Base-by-base conservation (phyloP, 37 sponge, comb jelly and placozoan genomes). In the Diacarnus erythraeanus region DNA sequence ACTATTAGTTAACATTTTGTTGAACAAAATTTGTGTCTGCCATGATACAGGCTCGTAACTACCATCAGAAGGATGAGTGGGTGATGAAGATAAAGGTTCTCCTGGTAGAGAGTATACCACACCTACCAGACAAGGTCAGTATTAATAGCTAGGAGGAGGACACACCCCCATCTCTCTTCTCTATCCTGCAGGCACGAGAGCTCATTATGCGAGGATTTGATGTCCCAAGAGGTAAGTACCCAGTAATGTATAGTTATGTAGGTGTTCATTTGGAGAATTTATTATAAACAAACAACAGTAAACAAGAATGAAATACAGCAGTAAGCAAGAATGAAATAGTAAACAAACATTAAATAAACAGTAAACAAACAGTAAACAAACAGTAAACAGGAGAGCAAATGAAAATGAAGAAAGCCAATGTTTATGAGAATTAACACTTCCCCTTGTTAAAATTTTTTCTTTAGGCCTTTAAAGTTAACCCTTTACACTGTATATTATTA, bases 41-140 rank as follows among this genome's bases (percentile, higher is more conserved):
- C 31, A 23, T 25, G 44, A 23, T 35, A 0, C 65, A 90, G 91
- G 79, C 91, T 26, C 56, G 51, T 10, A 69, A 51, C 40, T 47
- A 30, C 1, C 42, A 64, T 22, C 38, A 31, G 23, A 92, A 92
- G 73, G 43, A 75, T 23, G 42, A 70, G 59, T 92, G 92, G 92
- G 80, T 83, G 30, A 25, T 74, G 29, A 57, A 64, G 2, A 79
- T 92, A 64, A 92, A 92, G 70, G 51, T 64, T 17, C 77, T 80
- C 59, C 75, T 92, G 26, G 61, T 92, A 57, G 88, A 92, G 66
- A 92, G 92, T 42, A 42, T 91, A 41, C 87, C 87, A 35, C 58
- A 77, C 38, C 69, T 86, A n/a, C 83, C 76, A 26, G 83, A 87
- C 51, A 87, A 83, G 80, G 89, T 87, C 25, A 39, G 54, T 38